Conservation (phyloP, 2,888 invertebrate genomes). For the Napeogenes sylphis region DNA sequence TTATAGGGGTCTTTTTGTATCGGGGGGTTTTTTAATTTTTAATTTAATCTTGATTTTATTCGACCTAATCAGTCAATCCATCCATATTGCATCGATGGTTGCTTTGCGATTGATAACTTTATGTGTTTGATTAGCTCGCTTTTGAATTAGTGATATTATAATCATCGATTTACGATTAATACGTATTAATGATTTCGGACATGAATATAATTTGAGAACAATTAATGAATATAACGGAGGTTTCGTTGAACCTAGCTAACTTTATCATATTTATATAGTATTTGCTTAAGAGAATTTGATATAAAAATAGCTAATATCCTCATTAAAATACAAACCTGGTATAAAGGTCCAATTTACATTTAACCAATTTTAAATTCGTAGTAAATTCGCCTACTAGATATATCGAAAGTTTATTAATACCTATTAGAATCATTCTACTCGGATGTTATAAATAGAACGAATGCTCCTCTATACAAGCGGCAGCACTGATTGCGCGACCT, state of each 20-base stretch:
- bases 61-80: conserved; percentile 12
- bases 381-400: too few species aligned
- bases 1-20: too few species aligned
- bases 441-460: neutral
- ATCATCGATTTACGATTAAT: conserved; percentile 8
- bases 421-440: neutral
- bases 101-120: conserved; percentile 26
- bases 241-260: too few species aligned
- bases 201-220: neutral
- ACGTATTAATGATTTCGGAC: conserved; percentile 20
- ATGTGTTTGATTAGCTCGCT: conserved; percentile 23
- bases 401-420: too few species aligned
- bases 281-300: too few species aligned
- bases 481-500: conserved; percentile 46
- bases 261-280: too few species aligned
- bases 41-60: neutral
- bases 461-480: conserved; percentile 18
- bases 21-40: too few species aligned
- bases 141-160: conserved; percentile 2
- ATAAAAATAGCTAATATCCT: too few species aligned
- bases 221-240: neutral
- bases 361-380: too few species aligned
- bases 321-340: too few species aligned
- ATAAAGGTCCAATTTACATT: too few species aligned
- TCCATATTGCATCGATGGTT: conserved; percentile 25